Evolutionary conservation across 1,140 invertebrate genomes (phyloP), one percentile per base, ranked within the genome.

Genomic region (Trichonephila clavipes): DNA sequence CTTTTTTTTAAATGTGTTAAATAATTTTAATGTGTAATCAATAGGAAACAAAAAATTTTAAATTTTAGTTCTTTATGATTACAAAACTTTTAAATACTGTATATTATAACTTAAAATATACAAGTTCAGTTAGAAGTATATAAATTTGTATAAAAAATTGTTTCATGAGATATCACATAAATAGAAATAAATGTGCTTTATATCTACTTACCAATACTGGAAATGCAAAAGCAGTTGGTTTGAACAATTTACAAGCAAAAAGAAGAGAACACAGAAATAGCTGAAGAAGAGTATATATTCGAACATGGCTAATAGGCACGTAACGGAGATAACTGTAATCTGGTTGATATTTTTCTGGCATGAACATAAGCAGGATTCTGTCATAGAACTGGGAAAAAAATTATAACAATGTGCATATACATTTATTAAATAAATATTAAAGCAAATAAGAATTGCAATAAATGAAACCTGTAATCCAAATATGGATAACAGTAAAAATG

Each of bases 311-410:
- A 51, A 96, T 96, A 1, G 95, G 95, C 44, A 97, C 96, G 89
- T 96, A 95, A 40, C 96, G 95, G 19, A 97, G 95, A 95, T 96
- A 97, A 92, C 96, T 96, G 88, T 96, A 96, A 95, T 97, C 96
- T 1, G 96, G 96, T 91, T 97, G 96, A 94, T 97, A 97, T 94
- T 97, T 97, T 94, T 96, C 95, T 8, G 96, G 96, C 96, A 97
- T 97, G 82, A 97, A 95, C 82, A 96, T 94, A n/a, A 97, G 95
- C 61, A 96, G 90, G 34, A 96, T 94, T 3, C 96, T 95, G 82
- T 96, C 95, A 94, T 96, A 95, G 5, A 97, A 94, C 95, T 97
- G 96, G n/a, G 90, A 88, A 81, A 93, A 44, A 66, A 81, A 88
- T 24, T 12, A 12, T 8, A 69, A 4, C n/a, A n/a, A 69, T 24